Conservation (phyloP, 2,888 invertebrate genomes). For the Lasioglossum figueresi region DNA sequence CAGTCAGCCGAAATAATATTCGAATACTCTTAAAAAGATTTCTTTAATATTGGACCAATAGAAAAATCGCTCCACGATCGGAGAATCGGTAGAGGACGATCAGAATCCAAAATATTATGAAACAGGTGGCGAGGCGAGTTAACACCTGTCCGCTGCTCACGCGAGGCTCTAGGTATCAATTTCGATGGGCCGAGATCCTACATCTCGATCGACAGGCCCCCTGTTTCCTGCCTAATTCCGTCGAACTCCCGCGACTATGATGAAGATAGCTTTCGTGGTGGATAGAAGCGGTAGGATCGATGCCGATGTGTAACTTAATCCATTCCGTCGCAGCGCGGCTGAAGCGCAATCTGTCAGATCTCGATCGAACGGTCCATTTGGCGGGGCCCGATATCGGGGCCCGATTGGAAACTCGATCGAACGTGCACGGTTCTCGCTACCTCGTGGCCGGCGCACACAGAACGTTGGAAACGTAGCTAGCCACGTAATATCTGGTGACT, state of each 20-base stretch:
- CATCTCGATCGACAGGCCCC: background rate
- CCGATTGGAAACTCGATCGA: slow-evolving; percentile 63
- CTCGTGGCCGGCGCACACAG: slow-evolving; percentile 27
- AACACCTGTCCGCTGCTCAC: slow-evolving; percentile 7
- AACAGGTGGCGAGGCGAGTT: background rate
- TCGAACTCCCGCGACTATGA: background rate
- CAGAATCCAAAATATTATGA: background rate
- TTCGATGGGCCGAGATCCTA: background rate
- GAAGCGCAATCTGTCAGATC: slow-evolving; percentile 61
- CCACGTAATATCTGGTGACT: slow-evolving; percentile 62
- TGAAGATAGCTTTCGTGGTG: slow-evolving; percentile 10
- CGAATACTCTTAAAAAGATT: too few relatives aligned
- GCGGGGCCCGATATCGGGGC: slow-evolving; percentile 50
- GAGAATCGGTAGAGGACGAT: background rate
- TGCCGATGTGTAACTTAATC: slow-evolving; percentile 55
- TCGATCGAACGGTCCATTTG: slow-evolving; percentile 51
- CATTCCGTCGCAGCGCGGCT: slow-evolving; percentile 43
- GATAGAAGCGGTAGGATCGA: slow-evolving; percentile 32
- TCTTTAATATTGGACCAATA: too few relatives aligned
- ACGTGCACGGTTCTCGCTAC: slow-evolving; percentile 18
- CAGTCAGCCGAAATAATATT: too few relatives aligned
- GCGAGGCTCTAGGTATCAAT: background rate
- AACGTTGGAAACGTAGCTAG: slow-evolving; percentile 52
- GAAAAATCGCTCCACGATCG: background rate
- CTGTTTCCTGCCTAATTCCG: background rate